phyloP scores from a whole-genome alignment of 2,113 vertebrate genomes.

The Amphilophus citrinellus region DNA sequence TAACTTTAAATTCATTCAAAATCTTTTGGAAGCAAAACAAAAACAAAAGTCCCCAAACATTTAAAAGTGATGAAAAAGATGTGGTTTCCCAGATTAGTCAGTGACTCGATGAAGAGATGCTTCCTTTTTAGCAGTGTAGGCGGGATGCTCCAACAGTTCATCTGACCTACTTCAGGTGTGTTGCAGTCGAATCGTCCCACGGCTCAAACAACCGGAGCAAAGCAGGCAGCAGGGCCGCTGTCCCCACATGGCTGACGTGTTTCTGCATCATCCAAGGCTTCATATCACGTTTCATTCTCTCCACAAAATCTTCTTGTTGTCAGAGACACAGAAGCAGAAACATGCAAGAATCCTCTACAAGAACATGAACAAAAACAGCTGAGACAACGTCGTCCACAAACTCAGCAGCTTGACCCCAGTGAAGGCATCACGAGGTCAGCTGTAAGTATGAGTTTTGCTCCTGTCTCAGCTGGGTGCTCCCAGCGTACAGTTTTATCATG shows the following conservation, averaged over 20 bases:
- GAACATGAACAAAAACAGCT: not conserved
- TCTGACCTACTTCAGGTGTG: slow-evolving; percentile 9
- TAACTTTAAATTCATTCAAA: not conserved
- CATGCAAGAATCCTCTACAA: not conserved
- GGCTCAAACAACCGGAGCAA: not conserved
- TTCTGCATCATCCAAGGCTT: not conserved
- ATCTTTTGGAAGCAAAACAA: not conserved
- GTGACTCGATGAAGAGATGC: not conserved
- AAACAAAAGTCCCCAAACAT: not conserved
- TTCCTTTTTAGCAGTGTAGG: not conserved
- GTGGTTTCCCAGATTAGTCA: not conserved
- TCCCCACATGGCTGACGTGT: not conserved
- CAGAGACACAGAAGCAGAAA: not conserved
- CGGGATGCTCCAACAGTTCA: not conserved
- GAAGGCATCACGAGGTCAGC: not conserved
- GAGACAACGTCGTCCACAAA: not conserved
- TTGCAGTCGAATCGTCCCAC: not conserved
- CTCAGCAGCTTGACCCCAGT: not conserved
- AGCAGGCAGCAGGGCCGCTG: not conserved
- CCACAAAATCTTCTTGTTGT: not conserved
- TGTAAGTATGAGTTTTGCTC: no score
- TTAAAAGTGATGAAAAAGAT: not conserved
- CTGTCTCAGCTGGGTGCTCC: no score
- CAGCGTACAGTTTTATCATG: not conserved
- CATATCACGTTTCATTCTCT: not conserved